Evolutionary conservation across 35 echinoderm and acorn worm species (phyloP).

Genomic region (Heliocidaris tuberculata): DNA sequence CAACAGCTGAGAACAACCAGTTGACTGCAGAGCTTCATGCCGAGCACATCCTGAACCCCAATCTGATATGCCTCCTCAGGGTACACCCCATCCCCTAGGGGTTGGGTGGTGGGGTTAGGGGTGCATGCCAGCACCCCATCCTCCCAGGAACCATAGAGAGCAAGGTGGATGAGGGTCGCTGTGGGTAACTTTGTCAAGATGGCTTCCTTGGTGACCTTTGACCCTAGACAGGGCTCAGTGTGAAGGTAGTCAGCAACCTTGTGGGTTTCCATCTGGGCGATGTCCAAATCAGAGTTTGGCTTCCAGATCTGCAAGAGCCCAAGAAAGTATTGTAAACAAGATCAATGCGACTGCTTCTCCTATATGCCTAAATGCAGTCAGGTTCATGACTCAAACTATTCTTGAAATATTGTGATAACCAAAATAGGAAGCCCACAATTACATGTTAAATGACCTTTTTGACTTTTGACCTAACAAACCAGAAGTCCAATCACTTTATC

Average conservation of each 20-base stretch:
- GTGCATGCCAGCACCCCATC: conserved; percentile 73
- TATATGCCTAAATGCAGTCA: too few species aligned
- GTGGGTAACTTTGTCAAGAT: conserved; percentile 59
- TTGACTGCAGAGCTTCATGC: conserved; percentile 66
- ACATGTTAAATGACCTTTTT: too few species aligned
- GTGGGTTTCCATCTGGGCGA: conserved; percentile 75
- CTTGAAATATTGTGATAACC: too few species aligned
- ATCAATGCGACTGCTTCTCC: too few species aligned
- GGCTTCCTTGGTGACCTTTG: conserved; percentile 67
- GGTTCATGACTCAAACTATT: too few species aligned
- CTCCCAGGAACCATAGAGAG: conserved; percentile 84
- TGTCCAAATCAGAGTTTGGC: conserved; percentile 49
- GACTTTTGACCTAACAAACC: too few species aligned
- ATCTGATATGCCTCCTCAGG: conserved; percentile 62
- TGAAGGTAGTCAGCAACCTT: conserved; percentile 73
- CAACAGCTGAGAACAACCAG: conserved; percentile 80
- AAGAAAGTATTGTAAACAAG: neutral
- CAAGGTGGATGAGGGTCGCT: conserved; percentile 50
- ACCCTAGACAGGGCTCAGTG: conserved; percentile 55
- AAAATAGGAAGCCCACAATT: too few species aligned
- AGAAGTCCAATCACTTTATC: too few species aligned
- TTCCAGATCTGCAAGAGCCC: conserved; percentile 2
- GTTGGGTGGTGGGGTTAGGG: conserved; percentile 59
- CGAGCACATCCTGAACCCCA: conserved; percentile 61
- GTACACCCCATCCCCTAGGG: conserved; percentile 49